These are phyloP conservation scores for Hydropsyche tenuis DNA, from an alignment of 1,140 invertebrate genomes.

Conservation along the genomic window DNA sequence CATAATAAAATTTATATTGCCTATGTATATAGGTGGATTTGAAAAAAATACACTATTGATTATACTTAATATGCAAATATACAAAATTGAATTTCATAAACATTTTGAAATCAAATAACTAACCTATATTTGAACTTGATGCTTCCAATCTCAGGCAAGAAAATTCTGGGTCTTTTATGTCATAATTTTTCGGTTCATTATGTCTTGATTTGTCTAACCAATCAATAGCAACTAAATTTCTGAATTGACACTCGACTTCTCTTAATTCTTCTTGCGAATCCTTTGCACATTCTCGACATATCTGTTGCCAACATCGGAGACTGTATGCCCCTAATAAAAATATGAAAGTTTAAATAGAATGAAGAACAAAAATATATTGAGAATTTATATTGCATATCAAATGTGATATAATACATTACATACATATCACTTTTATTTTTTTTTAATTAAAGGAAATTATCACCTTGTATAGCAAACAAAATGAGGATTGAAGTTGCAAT, in stretches of 20 bases:
- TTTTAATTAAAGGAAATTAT: no score
- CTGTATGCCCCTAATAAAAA: not conserved
- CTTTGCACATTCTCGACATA: constrained; percentile 31
- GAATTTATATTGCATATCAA: no score
- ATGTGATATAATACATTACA: no score
- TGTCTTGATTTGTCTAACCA: constrained; percentile 30
- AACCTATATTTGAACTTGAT: constrained; percentile 30
- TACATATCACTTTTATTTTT: no score
- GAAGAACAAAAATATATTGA: no score
- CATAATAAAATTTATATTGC: no score
- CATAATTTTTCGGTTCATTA: not conserved
- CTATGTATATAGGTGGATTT: no score
- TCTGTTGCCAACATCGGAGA: constrained; percentile 35
- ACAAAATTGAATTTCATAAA: constrained; percentile 22
- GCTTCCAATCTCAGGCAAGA: constrained; percentile 39
- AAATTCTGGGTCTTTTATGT: constrained; percentile 12
- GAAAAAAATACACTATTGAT: no score
- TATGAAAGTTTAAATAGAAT: no score
- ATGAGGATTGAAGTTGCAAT: no score
- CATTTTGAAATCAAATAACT: not conserved
- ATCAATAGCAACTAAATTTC: not conserved
- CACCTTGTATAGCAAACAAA: no score
- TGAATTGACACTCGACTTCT: constrained; percentile 23
- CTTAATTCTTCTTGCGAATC: not conserved
- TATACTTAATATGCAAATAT: no score